Base-by-base conservation (phyloP, 2,888 invertebrate species). In the Neelides folsomi region DNA sequence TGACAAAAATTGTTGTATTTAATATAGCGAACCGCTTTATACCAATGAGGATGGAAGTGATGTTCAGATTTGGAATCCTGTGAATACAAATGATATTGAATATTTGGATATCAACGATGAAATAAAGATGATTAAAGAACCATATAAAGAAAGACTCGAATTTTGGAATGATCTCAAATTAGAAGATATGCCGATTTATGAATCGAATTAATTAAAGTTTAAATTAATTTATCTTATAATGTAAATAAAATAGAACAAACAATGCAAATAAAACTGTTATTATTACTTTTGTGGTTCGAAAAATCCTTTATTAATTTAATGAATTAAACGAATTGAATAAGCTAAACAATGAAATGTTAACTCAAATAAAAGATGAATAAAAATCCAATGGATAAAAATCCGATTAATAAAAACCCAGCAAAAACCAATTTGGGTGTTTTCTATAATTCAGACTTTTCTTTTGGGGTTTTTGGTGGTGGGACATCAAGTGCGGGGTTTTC, bases 391-490 rank as follows among this genome's bases (percentile, higher is more conserved):
- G n/a, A n/a, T n/a, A n/a, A n/a, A n/a, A n/a, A n/a, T n/a, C n/a
- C n/a, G n/a, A n/a, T n/a, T 27, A 27, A 27, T 27, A 27, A 27
- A 27, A 27, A 27, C 7, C 27, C 27, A 27, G 7, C 7, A 27
- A 27, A 27, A 27, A 27, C 7, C 7, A 27, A 27, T 27, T 27
- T 27, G 7, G 4, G 38, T 15, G n/a, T 13, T 13, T 36, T 36
- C 36, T 27, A 27, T 27, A 27, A 27, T 27, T 27, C 27, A 5
- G 27, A 3, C 27, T 27, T 27, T 27, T 5, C 27, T 27, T 27
- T 27, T 7, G 3, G 4, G 5, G 38, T 5, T 38, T 9, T 5
- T 9, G n/a, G n/a, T 3, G n/a, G 90, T 90, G 51, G 56, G 20
- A 58, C 54, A 49, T 58, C 58, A 3, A 58, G 9, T 1, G 56